Evolutionary conservation across 2,888 invertebrate genomes (phyloP), one percentile per base, ranked within the genome.

Genomic region (Lepidonotus clava): DNA sequence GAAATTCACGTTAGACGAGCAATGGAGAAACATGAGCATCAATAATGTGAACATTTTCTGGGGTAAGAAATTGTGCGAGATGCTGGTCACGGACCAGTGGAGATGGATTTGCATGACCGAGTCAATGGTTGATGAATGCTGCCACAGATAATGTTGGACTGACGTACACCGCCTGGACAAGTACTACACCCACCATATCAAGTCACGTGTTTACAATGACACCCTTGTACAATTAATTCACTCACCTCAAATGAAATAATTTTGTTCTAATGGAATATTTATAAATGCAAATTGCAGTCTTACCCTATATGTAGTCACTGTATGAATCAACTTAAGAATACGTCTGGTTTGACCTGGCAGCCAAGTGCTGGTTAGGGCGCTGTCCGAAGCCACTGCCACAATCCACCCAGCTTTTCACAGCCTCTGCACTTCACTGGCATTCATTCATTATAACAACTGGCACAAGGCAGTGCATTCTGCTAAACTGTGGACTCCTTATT

Each of bases 261-360:
- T 61, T 32, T 61, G 28, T 61, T 46, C 4, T 28, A 61, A 61
- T 61, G 28, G 61, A 61, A 61, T 61, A 61, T 8, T 53, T n/a
- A 61, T 24, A 24, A n/a, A 61, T 24, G 61, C 61, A 61, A 61
- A 61, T n/a, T n/a, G 56, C 61, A 61, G 61, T 28, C 61, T 28
- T 32, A 61, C 61, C 61, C 61, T 61, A 2, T 61, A 61, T 28
- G 61, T 61, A 61, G 61, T 61, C 61, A 61, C 61, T 61, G 61
- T 61, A 61, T 32, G 11, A 1, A 61, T 61, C 61, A 24, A 61
- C 61, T 28, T n/a, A n/a, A 61, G 6, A 18, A 53, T n/a, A 53
- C 53, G 21, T 53, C n/a, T 53, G 18, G n/a, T n/a, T n/a, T 53
- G 21, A 11, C 21, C n/a, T 11, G 53, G 53, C 53, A 61, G 61